Evolutionary conservation across 2,797 vertebrate genomes (phyloP).

Genomic region (Nannoperca australis): DNA sequence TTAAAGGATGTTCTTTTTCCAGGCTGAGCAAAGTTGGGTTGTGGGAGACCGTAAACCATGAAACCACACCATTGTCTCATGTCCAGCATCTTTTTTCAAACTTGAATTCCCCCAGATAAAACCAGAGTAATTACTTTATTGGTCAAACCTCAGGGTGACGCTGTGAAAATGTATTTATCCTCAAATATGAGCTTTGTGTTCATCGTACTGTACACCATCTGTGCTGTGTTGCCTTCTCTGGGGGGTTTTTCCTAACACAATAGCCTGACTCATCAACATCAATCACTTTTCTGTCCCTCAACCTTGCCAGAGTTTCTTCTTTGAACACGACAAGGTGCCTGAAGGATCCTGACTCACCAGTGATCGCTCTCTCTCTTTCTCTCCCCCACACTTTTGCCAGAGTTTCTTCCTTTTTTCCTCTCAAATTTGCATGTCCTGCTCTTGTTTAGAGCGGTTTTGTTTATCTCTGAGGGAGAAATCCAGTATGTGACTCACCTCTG

Average conservation of each 20-base stretch:
- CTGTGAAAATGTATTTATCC: constrained; percentile 32
- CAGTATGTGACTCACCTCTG: constrained; percentile 78
- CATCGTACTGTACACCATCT: constrained; percentile 25
- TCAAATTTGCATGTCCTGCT: constrained; percentile 57
- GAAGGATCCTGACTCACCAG: constrained; percentile 48
- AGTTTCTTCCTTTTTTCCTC: constrained; percentile 41
- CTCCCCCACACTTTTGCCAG: constrained; percentile 34
- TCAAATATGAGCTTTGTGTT: constrained; percentile 25
- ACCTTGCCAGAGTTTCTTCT: constrained; percentile 21
- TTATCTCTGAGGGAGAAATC: constrained; percentile 80
- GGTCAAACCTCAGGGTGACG: constrained; percentile 29
- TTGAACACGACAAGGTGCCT: constrained; percentile 20
- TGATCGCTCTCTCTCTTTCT: constrained; percentile 9
- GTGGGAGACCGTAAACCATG: constrained; percentile 34
- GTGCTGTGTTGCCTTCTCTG: constrained; percentile 25
- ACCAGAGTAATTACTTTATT: constrained; percentile 34
- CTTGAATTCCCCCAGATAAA: constrained; percentile 46
- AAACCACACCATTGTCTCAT: constrained; percentile 14
- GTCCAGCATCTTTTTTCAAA: constrained; percentile 35
- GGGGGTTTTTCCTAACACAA: constrained; percentile 40
- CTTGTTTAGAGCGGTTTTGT: constrained; percentile 74
- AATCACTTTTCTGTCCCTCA: constrained; percentile 32
- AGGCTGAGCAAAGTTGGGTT: constrained; percentile 33
- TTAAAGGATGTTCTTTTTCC: constrained; percentile 20
- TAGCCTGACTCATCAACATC: constrained; percentile 49